phyloP scores from a whole-genome alignment of 1,140 invertebrate genomes.

The Chlorops oryzae region DNA sequence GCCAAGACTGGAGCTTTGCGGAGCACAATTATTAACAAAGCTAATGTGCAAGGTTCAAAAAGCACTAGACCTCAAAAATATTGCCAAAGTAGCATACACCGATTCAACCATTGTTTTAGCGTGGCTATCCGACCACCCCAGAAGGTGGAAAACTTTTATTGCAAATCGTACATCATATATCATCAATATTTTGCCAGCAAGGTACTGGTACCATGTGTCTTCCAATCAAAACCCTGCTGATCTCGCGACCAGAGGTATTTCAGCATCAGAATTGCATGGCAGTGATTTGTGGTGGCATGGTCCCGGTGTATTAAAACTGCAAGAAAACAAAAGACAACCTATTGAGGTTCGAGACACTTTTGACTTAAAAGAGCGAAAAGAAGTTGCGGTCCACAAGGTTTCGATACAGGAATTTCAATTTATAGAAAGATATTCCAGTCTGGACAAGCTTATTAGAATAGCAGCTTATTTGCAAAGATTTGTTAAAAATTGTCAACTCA shows the following conservation, averaged over 20 bases:
- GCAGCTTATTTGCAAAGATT: slow-evolving; percentile 1
- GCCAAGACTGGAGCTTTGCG: slow-evolving; percentile 20
- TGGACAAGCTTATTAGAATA: not conserved
- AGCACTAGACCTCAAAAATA: not conserved
- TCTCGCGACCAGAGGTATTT: slow-evolving; percentile 18
- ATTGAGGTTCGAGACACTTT: not conserved
- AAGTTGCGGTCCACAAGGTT: not conserved
- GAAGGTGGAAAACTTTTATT: slow-evolving; percentile 28
- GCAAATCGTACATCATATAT: slow-evolving; percentile 30
- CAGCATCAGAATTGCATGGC: not conserved
- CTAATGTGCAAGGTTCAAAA: slow-evolving; percentile 8
- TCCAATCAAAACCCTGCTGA: slow-evolving; percentile 29
- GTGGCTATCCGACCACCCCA: slow-evolving; percentile 9
- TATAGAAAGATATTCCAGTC: slow-evolving; percentile 2
- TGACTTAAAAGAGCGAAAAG: slow-evolving; percentile 1
- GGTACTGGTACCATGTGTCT: slow-evolving; percentile 27
- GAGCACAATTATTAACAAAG: slow-evolving; percentile 14
- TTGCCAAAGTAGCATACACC: not conserved
- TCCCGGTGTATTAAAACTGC: too few species aligned
- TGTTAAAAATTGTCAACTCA: not conserved
- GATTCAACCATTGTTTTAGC: slow-evolving; percentile 18
- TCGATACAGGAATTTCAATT: not conserved
- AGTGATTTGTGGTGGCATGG: slow-evolving; percentile 12
- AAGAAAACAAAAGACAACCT: too few species aligned
- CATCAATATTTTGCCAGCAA: slow-evolving; percentile 14